Percentiles rank a stretch among this genome's conserved stretches.
These are phyloP conservation scores for Caligus rogercresseyi DNA, from an alignment of 1,140 invertebrate genomes.

Conservation along the genomic window DNA sequence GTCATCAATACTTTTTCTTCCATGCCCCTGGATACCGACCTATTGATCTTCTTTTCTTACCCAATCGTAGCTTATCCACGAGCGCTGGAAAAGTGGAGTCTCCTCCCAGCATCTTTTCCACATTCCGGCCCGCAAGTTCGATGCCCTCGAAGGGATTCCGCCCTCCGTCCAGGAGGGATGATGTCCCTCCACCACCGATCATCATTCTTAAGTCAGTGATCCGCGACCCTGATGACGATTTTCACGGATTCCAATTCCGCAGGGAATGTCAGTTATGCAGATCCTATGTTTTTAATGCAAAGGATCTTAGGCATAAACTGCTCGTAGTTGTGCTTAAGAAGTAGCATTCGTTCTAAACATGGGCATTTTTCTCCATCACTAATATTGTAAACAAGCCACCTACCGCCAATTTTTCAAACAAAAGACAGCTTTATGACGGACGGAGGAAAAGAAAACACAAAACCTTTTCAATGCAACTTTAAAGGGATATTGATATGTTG, in stretches of 20 bases:
- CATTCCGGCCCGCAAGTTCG: slow-evolving; percentile 41
- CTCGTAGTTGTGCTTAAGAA: too few species aligned
- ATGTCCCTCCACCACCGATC: background rate
- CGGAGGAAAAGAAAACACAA: too few species aligned
- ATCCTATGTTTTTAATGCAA: background rate
- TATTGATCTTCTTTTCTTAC: slow-evolving; percentile 22
- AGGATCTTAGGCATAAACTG: too few species aligned
- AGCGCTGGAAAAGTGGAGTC: slow-evolving; percentile 52
- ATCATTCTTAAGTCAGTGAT: background rate
- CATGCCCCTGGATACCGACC: too few species aligned
- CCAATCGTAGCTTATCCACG: slow-evolving; percentile 35
- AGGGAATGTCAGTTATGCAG: background rate
- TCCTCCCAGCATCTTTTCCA: slow-evolving; percentile 47
- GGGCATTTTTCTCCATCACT: background rate
- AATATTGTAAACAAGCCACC: background rate
- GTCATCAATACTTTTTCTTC: too few species aligned
- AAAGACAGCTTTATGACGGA: too few species aligned
- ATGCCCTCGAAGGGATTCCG: slow-evolving; percentile 22
- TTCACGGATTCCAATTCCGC: background rate
- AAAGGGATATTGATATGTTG: too few species aligned
- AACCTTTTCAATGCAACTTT: too few species aligned
- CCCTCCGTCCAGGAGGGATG: background rate
- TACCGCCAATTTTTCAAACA: background rate
- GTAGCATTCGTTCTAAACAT: too few species aligned
- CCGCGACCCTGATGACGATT: background rate